Conservation (phyloP, 2,113 vertebrate species). For the Promerops cafer region DNA sequence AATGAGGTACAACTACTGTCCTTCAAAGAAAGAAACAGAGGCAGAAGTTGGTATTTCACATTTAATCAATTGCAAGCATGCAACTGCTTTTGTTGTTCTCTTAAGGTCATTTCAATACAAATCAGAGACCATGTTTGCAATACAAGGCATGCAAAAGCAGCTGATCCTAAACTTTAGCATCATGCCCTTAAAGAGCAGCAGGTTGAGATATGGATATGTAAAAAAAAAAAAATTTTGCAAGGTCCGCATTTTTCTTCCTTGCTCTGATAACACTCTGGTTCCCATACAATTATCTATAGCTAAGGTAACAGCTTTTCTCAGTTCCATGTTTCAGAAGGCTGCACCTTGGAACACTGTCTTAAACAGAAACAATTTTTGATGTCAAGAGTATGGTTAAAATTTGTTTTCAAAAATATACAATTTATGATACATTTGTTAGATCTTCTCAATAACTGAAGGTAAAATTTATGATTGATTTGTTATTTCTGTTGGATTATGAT, state of each 20-base stretch:
- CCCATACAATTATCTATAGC: rapidly evolving
- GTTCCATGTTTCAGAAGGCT: background rate
- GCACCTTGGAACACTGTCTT: background rate
- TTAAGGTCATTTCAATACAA: background rate
- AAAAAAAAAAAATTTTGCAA: background rate
- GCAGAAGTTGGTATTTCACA: background rate
- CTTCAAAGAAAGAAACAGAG: background rate
- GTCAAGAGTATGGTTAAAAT: background rate
- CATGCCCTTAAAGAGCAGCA: background rate
- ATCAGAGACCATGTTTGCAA: background rate
- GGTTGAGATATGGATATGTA: background rate
- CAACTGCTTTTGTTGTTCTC: background rate
- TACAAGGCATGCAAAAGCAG: background rate
- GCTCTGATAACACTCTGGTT: background rate
- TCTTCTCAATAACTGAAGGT: background rate
- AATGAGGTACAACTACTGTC: background rate
- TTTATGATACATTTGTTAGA: background rate
- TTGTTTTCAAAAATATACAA: background rate
- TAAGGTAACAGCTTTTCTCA: background rate
- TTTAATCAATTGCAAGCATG: background rate
- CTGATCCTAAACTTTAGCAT: background rate
- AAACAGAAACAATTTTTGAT: background rate
- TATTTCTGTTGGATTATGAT: background rate
- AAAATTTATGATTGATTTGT: background rate
- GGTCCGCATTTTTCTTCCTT: background rate